Evolutionary conservation across 1,140 invertebrate genomes (phyloP).

Genomic region (Achroia grisella): DNA sequence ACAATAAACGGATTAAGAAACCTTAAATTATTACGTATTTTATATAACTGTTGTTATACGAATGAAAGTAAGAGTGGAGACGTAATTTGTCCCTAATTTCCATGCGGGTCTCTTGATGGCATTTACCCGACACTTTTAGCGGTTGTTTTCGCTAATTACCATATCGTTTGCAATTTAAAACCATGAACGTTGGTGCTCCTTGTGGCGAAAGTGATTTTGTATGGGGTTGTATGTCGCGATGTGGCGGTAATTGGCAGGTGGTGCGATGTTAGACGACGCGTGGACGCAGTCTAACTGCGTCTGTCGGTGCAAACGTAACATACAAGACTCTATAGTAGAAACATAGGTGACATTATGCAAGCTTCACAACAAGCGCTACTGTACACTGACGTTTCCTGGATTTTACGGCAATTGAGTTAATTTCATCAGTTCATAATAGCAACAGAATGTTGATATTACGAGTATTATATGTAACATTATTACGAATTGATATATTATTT

Average conservation of each 20-base stretch:
- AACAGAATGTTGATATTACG: too few relatives aligned
- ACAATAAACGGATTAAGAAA: conserved; percentile 60
- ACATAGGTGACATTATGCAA: conserved; percentile 32
- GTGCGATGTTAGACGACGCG: conserved; percentile 31
- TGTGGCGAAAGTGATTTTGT: conserved; percentile 44
- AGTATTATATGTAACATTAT: too few relatives aligned
- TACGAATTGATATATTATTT: too few relatives aligned
- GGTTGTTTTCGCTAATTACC: conserved; percentile 69
- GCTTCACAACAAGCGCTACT: conserved; percentile 26
- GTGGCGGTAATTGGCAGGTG: conserved; percentile 49
- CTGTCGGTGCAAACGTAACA: conserved; percentile 12
- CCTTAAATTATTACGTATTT: conserved; percentile 46
- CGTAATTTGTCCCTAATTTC: conserved; percentile 71
- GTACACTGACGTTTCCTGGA: conserved; percentile 40
- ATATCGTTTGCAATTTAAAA: conserved; percentile 72
- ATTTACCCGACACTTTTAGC: conserved; percentile 57
- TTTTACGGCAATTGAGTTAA: conserved; percentile 34
- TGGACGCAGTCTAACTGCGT: conserved; percentile 31
- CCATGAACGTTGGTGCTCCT: conserved; percentile 31
- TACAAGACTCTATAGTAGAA: neutral
- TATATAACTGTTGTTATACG: conserved; percentile 56
- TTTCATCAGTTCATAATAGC: too few relatives aligned
- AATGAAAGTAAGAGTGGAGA: conserved; percentile 63
- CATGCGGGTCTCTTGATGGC: conserved; percentile 55
- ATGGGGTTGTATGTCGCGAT: conserved; percentile 35